Evolutionary conservation across 2,888 invertebrate genomes (phyloP).

Genomic region (Melanophora roralis): DNA sequence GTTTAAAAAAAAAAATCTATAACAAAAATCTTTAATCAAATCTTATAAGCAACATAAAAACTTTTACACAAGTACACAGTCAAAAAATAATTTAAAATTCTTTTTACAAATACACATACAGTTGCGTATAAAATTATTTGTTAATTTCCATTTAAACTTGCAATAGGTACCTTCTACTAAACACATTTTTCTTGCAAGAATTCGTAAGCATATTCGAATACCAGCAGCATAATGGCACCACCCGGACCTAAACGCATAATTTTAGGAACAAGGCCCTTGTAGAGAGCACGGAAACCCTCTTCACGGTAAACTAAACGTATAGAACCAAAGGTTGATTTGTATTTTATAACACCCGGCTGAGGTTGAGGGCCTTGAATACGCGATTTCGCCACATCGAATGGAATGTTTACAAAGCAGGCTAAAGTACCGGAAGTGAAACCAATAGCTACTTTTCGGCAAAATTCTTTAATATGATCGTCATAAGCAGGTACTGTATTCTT

Average conservation of each 20-base stretch:
- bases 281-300: conserved; percentile 93
- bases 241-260: conserved; percentile 94
- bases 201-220: conserved; percentile 91
- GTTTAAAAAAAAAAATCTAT: conserved; percentile 12
- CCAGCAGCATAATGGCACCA: conserved; percentile 95
- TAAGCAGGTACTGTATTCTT: conserved; percentile 85
- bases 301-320: conserved; percentile 87
- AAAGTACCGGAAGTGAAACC: conserved; percentile 93
- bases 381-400: conserved; percentile 97
- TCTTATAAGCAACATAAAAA: conserved; percentile 37
- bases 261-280: conserved; percentile 95
- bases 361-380: conserved; percentile 97
- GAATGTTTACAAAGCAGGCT: conserved; percentile 93
- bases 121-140: neutral
- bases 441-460: conserved; percentile 86
- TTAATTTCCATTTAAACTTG: neutral
- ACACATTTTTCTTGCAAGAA: conserved; percentile 79
- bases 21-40: conserved; percentile 46
- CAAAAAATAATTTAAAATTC: conserved; percentile 27
- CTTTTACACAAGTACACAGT: conserved; percentile 43
- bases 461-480: conserved; percentile 83
- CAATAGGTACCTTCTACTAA: neutral
- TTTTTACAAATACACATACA: neutral
- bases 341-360: conserved; percentile 83
- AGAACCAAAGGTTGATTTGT: conserved; percentile 85